These are phyloP conservation scores for Eudyptes chrysolophus DNA, from an alignment of 2,113 vertebrate genomes.

Conservation along the genomic window DNA sequence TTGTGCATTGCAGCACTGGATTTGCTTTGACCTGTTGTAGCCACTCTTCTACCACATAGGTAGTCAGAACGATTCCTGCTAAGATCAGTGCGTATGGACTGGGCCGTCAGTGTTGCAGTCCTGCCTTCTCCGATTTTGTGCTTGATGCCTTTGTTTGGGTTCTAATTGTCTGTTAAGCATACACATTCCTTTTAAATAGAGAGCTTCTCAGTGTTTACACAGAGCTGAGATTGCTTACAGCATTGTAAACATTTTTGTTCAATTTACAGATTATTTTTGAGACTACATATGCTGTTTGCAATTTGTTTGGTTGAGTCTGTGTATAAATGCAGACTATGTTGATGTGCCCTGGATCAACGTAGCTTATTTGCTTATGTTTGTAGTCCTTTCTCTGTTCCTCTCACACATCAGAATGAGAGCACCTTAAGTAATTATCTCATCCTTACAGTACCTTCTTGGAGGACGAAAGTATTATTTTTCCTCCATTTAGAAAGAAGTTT, in stretches of 20 bases:
- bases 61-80: background rate
- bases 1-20: background rate
- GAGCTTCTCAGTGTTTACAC: background rate
- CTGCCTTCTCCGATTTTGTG: background rate
- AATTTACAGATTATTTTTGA: background rate
- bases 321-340: background rate
- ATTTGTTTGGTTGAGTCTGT: background rate
- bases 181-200: background rate
- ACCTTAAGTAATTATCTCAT: background rate
- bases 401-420: background rate
- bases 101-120: background rate
- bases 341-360: background rate
- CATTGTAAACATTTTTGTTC: background rate
- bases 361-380: background rate
- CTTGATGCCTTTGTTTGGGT: background rate
- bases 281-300: background rate
- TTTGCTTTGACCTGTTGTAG: background rate
- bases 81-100: background rate
- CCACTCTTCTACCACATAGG: background rate
- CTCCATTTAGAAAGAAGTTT: background rate
- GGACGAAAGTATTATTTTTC: background rate
- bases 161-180: background rate
- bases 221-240: background rate
- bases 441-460: background rate
- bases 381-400: background rate